Percentiles rank a stretch among this genome's conserved stretches.
Evolutionary conservation across 1,140 invertebrate genomes (phyloP).

Genomic region (Sinonovacula constricta): DNA sequence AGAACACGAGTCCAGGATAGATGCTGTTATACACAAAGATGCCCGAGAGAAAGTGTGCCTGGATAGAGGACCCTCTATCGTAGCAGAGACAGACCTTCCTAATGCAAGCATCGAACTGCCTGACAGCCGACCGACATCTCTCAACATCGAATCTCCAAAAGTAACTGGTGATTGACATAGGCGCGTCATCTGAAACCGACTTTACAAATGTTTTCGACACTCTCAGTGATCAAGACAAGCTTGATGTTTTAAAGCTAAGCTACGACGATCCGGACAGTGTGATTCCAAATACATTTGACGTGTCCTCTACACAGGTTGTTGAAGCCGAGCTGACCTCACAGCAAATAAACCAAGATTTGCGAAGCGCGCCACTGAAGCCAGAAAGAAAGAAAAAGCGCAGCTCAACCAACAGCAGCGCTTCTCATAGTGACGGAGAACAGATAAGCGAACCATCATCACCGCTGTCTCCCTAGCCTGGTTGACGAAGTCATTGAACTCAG

Average conservation of each 20-base stretch:
- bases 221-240: conserved; percentile 61
- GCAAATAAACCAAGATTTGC: conserved; percentile 38
- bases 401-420: conserved; percentile 49
- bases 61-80: conserved; percentile 1
- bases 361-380: conserved; percentile 60
- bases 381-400: conserved; percentile 66
- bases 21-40: conserved; percentile 24
- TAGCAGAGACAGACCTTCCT: conserved; percentile 7
- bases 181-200: too few relatives aligned
- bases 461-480: background rate
- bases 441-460: conserved; percentile 19
- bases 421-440: conserved; percentile 28
- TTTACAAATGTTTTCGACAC: conserved; percentile 57
- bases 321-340: background rate
- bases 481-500: conserved; percentile 53
- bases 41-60: conserved; percentile 1
- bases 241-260: conserved; percentile 62
- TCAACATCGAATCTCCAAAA: too few relatives aligned
- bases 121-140: background rate
- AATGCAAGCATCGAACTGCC: conserved; percentile 17
- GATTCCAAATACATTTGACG: conserved; percentile 10
- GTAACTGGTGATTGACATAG: too few relatives aligned
- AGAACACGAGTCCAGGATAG: background rate
- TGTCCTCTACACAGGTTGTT: background rate
- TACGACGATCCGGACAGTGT: conserved; percentile 59